These are phyloP conservation scores for Heteropelma amictum DNA, from an alignment of 2,888 invertebrate species.

Conservation along the genomic window DNA sequence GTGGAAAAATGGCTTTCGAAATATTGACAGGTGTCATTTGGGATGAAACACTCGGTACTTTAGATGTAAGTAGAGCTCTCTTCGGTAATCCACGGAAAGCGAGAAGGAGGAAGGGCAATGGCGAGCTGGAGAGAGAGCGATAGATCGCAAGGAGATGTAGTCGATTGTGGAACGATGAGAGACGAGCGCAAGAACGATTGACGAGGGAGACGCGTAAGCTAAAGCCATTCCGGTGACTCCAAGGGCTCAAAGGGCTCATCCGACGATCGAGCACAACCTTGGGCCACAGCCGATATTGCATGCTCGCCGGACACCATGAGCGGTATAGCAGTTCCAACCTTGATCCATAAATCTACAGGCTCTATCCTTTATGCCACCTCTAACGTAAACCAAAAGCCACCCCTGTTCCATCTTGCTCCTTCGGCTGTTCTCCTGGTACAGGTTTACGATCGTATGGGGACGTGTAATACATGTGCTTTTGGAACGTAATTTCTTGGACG, in stretches of 20 bases:
- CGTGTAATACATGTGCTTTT: too few species aligned
- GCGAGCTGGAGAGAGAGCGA: not conserved
- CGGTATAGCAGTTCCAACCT: constrained; percentile 20
- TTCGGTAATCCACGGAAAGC: constrained; percentile 8
- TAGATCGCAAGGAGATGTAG: not conserved
- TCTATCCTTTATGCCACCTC: constrained; percentile 4
- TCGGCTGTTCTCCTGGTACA: too few species aligned
- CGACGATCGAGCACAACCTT: constrained; percentile 46
- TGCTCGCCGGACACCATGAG: constrained; percentile 14
- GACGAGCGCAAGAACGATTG: constrained; percentile 39
- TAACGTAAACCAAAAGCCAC: not conserved
- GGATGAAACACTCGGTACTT: not conserved
- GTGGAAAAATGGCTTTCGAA: constrained; percentile 14
- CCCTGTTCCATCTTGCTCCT: not conserved
- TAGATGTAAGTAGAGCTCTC: not conserved
- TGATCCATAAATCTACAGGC: constrained; percentile 46
- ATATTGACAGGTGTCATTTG: constrained; percentile 22
- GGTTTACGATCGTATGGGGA: too few species aligned
- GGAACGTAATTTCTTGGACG: too few species aligned
- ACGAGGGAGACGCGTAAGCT: constrained; percentile 41
- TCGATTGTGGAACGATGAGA: constrained; percentile 14
- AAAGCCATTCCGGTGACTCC: constrained; percentile 42
- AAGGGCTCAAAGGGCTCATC: constrained; percentile 52
- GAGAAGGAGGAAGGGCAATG: not conserved
- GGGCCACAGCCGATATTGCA: constrained; percentile 47